Base-by-base conservation (phyloP, 2,797 vertebrate genomes). In the Halcyon chelicuti region DNA sequence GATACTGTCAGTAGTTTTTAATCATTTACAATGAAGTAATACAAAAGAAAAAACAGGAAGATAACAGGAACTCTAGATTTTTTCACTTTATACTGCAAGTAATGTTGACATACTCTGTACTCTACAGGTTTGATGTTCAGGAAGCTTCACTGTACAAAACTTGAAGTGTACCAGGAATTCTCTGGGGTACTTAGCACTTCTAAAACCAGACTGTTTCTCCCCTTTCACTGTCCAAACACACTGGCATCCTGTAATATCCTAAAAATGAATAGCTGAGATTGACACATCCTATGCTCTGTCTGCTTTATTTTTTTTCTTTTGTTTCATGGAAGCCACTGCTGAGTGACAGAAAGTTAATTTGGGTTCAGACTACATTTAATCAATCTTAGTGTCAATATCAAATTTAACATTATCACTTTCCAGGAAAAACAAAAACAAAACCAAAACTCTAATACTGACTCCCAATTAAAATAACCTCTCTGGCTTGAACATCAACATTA, bases 1-100 rank as follows among this genome's bases (percentile, higher is more conserved):
- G n/a, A 52, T 76, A 80, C 19, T 90, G 58, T 93, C 93, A 88
- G 66, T 94, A 93, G 79, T 67, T 94, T 96, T 95, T 94, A 96
- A 94, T 95, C 23, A 90, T 82, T 84, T 85, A 76, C 20, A 77
- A 49, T 86, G 72, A 83, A 94, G 68, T 55, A 81, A 91, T 52
- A 81, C 25, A 5, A 17, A 4, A 9, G 51, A 55, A 49, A 52
- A 42, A 1, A 21, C 40, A 65, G 29, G 35, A 90, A 46, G 35
- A 75, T 40, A 84, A 81, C 10, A 90, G 29, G 52, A 95, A 85
- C 11, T 73, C 62, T 28, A 63, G n/a, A 37, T 39, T 47, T 80
- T 75, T 96, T 82, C 28, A 60, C 62, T 73, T 33, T 12, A 86
- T 88, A 76, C 42, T 72, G 25, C 3, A 2, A 80, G 35, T 66